Evolutionary conservation across 2,888 invertebrate genomes (phyloP).

Genomic region (Mythimna vitellina): DNA sequence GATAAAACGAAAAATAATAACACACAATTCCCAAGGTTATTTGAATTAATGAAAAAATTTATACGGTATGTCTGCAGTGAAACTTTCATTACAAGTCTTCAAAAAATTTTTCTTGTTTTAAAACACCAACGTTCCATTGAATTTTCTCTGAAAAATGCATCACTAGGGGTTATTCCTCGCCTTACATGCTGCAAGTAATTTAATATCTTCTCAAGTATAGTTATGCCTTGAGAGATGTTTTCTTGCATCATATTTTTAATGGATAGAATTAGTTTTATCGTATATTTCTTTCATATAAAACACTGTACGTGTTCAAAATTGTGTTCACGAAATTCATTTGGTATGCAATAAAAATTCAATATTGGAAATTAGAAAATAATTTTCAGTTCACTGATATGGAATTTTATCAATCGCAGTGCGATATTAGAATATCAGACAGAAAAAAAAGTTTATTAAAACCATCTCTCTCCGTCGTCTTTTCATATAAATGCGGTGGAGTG

Average conservation of each 20-base stretch:
- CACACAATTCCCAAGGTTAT: background rate
- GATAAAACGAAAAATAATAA: background rate
- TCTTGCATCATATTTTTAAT: conserved; percentile 26
- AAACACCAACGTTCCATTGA: conserved; percentile 60
- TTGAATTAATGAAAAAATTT: conserved; percentile 10
- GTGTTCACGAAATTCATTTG: conserved; percentile 12
- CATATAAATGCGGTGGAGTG: conserved; percentile 30
- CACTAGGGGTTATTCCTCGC: conserved; percentile 44
- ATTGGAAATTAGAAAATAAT: background rate
- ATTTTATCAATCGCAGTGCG: conserved; percentile 3
- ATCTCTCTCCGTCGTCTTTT: conserved; percentile 3
- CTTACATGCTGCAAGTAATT: conserved; percentile 55
- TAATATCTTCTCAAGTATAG: conserved; percentile 54
- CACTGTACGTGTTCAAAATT: conserved; percentile 2
- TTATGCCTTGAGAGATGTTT: conserved; percentile 43
- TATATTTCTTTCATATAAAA: conserved; percentile 16
- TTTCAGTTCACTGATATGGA: background rate
- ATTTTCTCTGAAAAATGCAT: conserved; percentile 65
- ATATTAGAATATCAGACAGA: background rate
- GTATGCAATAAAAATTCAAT: background rate
- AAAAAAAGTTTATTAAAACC: conserved; percentile 7
- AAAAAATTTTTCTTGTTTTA: conserved; percentile 49
- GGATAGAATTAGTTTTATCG: conserved; percentile 35
- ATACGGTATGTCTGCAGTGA: background rate
- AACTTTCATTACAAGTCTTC: conserved; percentile 7